Base-by-base conservation (phyloP, 2,113 vertebrate genomes). In the Aspidoscelis tigris region DNA sequence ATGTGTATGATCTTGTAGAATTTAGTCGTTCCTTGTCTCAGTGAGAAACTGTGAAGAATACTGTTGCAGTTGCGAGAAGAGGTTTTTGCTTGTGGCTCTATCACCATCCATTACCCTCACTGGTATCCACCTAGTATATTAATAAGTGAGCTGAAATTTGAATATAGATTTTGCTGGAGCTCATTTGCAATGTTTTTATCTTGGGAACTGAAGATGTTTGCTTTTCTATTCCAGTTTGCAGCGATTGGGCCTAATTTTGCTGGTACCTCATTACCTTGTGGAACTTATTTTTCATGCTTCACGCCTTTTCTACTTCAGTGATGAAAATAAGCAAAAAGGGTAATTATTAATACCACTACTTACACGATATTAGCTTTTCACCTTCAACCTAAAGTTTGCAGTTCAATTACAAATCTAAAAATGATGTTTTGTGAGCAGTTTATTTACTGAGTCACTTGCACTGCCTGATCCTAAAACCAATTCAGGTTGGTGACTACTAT, bases 241-340 rank as follows among this genome's bases (percentile, higher is more conserved):
- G 79, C 91, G 95, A 76, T 94, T 97, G 87, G 97, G 96, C 83
- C 93, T 97, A 89, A 94, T 97, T 88, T 85, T 97, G 84, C 93
- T 97, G 88, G 95, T 97, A 82, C 96, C 97, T 87, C 97, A 97
- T 92, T 97, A 97, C 91, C 91, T 97, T 89, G 97, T 97, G 91
- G 97, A 97, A 93, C 95, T 97, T 47, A 92, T 97, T 93, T 97
- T 97, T 85, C 97, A 97, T 70, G 97, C 96, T 33, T 97, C 96
- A 11, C 95, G 96, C 39, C 95, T 97, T 86, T 97, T 97, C 93
- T 97, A 97, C 95, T 97, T 97, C 95, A 97, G 95, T 73, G 96
- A 97, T 16, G 96, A 97, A 90, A 97, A 97, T 95, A 97, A 97
- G 87, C 96, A 97, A 87, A 97, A 97, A 90, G 97, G 97, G 97